phyloP scores from a whole-genome alignment of 1,140 invertebrate genomes.

The Drosophila funebris region DNA sequence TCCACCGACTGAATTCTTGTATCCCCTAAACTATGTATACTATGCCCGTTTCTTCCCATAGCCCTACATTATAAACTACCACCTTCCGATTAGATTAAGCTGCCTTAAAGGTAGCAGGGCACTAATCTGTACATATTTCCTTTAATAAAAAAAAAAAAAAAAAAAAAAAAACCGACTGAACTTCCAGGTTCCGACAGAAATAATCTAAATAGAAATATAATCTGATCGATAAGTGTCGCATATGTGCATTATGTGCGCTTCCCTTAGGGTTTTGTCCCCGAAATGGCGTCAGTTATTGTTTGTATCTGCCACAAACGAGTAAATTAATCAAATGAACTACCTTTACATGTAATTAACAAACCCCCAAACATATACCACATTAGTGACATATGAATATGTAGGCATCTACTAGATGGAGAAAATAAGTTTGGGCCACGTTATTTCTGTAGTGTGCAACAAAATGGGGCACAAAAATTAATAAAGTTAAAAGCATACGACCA shows the following conservation, averaged over 20 bases:
- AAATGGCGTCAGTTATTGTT: background rate
- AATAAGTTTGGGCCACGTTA: conserved; percentile 1
- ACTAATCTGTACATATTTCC: no score
- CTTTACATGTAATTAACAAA: conserved; percentile 34
- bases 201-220: conserved; percentile 1
- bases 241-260: background rate
- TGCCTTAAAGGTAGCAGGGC: no score
- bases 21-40: no score
- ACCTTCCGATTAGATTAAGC: no score
- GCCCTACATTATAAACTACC: no score
- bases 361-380: conserved; percentile 16
- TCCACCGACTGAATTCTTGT: background rate
- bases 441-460: conserved; percentile 54
- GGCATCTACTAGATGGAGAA: conserved; percentile 32
- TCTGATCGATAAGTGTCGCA: conserved; percentile 21
- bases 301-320: conserved; percentile 36
- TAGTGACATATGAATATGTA: conserved; percentile 18
- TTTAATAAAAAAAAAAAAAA: no score
- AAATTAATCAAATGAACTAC: conserved; percentile 68
- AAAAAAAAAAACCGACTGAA: background rate
- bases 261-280: background rate
- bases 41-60: no score
- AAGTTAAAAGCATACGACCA: conserved; percentile 77
- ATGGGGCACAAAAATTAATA: conserved; percentile 68
- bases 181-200: background rate